A percentile compares a stretch with the other conserved stretches of the same genome.
Conservation (phyloP, 23 tunicate species). For the Halocynthia aurantium region DNA sequence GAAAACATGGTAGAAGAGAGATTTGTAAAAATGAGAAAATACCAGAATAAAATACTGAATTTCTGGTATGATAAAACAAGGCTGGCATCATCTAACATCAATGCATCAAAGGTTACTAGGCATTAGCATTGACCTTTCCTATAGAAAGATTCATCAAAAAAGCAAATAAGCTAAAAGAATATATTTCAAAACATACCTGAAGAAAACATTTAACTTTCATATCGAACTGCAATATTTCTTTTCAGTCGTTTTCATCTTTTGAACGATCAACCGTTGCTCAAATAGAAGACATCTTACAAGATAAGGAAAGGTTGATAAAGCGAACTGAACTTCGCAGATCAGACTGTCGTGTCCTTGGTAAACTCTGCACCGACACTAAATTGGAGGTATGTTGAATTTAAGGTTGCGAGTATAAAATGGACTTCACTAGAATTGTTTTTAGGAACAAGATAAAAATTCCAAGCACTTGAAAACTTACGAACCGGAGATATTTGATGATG, state of each 20-base stretch:
- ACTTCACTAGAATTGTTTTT: no score
- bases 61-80: slow-evolving; percentile 72
- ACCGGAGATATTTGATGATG: slow-evolving; percentile 44
- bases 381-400: not conserved
- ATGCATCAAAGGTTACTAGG: slow-evolving; percentile 15
- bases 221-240: not conserved
- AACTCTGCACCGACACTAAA: not conserved
- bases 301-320: slow-evolving; percentile 42
- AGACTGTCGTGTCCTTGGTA: slow-evolving; percentile 46
- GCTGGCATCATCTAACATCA: slow-evolving; percentile 17
- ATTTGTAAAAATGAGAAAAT: not conserved
- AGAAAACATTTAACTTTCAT: not conserved
- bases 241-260: slow-evolving; percentile 67
- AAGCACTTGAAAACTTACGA: slow-evolving; percentile 2
- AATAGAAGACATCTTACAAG: slow-evolving; percentile 55
- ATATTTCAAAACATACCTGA: not conserved
- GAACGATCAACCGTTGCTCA: slow-evolving; percentile 67
- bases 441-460: slow-evolving; percentile 13
- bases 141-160: not conserved
- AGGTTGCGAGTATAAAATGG: no score
- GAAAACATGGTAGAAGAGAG: not conserved
- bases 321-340: slow-evolving; percentile 47
- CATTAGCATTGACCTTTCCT: no score
- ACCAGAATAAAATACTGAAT: slow-evolving; percentile 33
- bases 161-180: not conserved